A percentile compares a stretch with the other conserved stretches of the same genome.
These are phyloP conservation scores for Linurgus olivaceus DNA, from an alignment of 2,797 vertebrate species.

Conservation along the genomic window DNA sequence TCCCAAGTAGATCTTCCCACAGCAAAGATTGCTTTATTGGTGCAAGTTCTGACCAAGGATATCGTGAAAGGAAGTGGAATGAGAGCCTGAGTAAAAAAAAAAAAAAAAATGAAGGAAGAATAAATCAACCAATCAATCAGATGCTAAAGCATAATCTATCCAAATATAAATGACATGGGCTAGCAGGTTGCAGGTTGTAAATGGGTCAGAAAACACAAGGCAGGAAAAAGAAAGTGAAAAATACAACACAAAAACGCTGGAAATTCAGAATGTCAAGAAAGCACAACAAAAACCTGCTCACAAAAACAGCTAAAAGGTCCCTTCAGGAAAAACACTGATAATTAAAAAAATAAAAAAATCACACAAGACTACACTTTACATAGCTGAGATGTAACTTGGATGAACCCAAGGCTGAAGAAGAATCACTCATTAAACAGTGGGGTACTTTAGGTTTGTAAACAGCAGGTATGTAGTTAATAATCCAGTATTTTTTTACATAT, in stretches of 20 bases:
- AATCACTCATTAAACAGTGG: not conserved
- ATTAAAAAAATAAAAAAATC: not conserved
- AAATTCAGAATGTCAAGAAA: not conserved
- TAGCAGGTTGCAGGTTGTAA: not conserved
- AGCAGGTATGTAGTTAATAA: not conserved
- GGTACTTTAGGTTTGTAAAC: not conserved
- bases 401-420: not conserved
- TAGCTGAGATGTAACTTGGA: not conserved
- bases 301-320: rapidly evolving
- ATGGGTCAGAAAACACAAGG: rapidly evolving
- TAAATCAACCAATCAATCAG: not conserved
- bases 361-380: not conserved
- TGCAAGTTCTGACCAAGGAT: not conserved
- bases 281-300: not conserved
- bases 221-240: not conserved
- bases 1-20: not conserved
- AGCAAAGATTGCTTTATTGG: not conserved
- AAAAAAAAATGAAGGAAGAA: not conserved
- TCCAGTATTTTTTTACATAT: not conserved
- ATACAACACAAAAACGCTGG: not conserved
- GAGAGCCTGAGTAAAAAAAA: not conserved
- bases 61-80: not conserved
- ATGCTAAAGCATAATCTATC: not conserved
- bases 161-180: not conserved
- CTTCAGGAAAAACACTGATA: not conserved